Evolutionary conservation across 35 echinoderm and acorn worm species (phyloP), one percentile per base, ranked within the genome.

Genomic region (Hemicentrotus pulcherrimus): DNA sequence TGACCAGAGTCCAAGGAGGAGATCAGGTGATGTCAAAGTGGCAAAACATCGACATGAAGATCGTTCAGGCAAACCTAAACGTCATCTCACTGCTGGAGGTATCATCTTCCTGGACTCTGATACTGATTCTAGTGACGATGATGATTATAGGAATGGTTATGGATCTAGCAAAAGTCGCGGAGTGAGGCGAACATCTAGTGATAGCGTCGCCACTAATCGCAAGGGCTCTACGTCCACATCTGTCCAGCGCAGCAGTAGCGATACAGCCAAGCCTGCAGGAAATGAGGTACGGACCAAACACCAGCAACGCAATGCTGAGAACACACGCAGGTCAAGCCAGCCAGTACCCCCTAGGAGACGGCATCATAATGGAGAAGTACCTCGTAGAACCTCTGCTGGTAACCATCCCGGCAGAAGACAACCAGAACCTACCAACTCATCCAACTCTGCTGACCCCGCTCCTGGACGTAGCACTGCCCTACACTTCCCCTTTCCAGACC

Each of bases 121-220:
- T 87, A 95, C 96, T 4, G 96, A 96, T n/a, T 96, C 96, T 19
- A 97, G 96, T 59, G 96, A 97, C 50, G 96, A 97, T 32, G 92
- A 94, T 33, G 95, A 95, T 86, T 93, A 46, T 93, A 47, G 91
- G 48, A 93, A 47, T 55, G 45, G 46, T 14, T 93, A 93, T 58
- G 91, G 91, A 50, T 47, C 91, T 28, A 58, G 32, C n/a, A 93
- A 93, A 47, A 28, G 46, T 58, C 91, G 91, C 12, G 91, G 91
- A 46, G 96, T 98, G 32, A 95, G 96, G 47, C 95, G 97, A 6
- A 95, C 97, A 8, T 97, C 96, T 5, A 98, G 97, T 61, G 97
- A 98, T 92, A 95, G 97, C 46, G 95, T 95, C 32, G 96, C 94
- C 1, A 94, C 94, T 2, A 50, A 88, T 92, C 96, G 96, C 59